Conservation (phyloP, 2,888 invertebrate genomes). For the Oscheius onirici region DNA sequence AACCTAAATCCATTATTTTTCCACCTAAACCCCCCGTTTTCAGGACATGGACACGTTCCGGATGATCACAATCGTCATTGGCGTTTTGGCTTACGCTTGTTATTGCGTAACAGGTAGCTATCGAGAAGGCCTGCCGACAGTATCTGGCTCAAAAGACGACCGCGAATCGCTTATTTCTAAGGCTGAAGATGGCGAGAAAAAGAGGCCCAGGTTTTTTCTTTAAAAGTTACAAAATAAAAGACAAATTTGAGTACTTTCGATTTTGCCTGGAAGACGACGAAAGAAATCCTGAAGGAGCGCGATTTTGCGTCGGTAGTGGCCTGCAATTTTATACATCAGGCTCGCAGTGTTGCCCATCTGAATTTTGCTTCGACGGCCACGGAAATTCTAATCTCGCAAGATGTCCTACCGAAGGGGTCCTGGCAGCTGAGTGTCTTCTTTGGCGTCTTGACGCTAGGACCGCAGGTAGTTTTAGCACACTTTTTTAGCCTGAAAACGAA, state of each 20-base stretch:
- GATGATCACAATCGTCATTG: conserved; percentile 44
- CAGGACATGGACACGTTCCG: conserved; percentile 65
- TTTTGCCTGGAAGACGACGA: conserved; percentile 40
- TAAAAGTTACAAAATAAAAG: not conserved
- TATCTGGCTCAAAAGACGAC: conserved; percentile 1
- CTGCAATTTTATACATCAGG: conserved; percentile 67
- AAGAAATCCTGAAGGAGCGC: conserved; percentile 55
- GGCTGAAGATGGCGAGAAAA: not conserved
- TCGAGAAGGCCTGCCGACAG: conserved; percentile 5
- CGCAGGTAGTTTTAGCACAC: conserved; percentile 48
- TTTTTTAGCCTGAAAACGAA: not conserved
- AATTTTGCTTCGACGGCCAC: conserved; percentile 71
- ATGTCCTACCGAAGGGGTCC: conserved; percentile 64
- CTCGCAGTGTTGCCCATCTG: conserved; percentile 62
- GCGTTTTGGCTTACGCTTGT: conserved; percentile 47
- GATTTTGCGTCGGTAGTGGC: conserved; percentile 64
- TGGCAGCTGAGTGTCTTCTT: conserved; percentile 63
- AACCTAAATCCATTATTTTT: not conserved
- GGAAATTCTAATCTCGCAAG: conserved; percentile 67
- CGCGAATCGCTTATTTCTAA: not conserved
- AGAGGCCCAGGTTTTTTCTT: not conserved
- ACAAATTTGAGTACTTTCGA: conserved; percentile 18
- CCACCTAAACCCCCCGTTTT: conserved; percentile 48
- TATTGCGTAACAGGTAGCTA: conserved; percentile 37
- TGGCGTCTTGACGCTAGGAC: conserved; percentile 62